Conservation (phyloP, 2,797 vertebrate genomes). For the Muraenolepis orangiensis region DNA sequence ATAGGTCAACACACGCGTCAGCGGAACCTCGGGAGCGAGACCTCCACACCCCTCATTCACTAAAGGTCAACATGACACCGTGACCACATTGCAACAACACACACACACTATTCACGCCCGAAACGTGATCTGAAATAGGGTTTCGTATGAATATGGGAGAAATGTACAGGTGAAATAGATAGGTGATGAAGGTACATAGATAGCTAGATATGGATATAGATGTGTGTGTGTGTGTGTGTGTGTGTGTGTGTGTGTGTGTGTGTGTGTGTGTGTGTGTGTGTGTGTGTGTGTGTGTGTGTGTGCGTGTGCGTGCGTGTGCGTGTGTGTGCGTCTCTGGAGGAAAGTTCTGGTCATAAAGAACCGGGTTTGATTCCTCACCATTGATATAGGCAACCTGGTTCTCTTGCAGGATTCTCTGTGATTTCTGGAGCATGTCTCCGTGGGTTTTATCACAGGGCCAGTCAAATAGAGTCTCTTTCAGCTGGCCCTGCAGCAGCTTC, state of each 20-base stretch:
- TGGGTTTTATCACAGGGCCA: constrained; percentile 84
- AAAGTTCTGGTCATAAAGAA: not conserved
- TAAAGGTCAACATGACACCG: not conserved
- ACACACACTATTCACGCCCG: no score
- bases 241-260: not conserved
- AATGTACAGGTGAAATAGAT: no score
- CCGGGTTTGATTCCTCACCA: constrained; percentile 72
- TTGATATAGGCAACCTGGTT: constrained; percentile 95
- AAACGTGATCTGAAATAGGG: not conserved
- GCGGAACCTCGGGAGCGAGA: not conserved
- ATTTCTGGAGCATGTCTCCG: constrained; percentile 83
- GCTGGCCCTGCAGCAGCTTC: constrained; percentile 94
- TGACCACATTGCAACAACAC: not conserved
- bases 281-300: no score
- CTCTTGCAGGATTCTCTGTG: constrained; percentile 84
- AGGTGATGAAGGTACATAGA: not conserved
- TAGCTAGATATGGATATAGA: not conserved
- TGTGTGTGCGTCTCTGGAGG: not conserved
- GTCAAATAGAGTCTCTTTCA: constrained; percentile 91
- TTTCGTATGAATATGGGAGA: not conserved
- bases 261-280: no score
- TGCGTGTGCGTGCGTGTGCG: no score
- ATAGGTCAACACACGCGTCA: no score
- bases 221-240: not conserved
- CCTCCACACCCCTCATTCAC: not conserved